phyloP scores from a whole-genome alignment of 2,888 invertebrate genomes.

The Leptopilina myrica region DNA sequence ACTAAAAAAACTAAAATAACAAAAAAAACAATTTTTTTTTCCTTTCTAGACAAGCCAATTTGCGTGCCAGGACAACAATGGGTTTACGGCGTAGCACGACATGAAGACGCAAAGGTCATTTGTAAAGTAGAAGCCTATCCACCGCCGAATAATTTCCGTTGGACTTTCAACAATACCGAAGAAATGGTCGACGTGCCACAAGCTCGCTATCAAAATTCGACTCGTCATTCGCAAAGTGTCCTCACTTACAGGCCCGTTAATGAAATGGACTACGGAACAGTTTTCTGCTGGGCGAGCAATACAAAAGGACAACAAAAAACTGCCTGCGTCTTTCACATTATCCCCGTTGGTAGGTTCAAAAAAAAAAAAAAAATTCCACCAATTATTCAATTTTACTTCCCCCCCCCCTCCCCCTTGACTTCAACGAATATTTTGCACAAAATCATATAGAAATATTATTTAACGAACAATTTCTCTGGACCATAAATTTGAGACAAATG shows the following conservation, averaged over 20 bases:
- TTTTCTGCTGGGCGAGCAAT: slow-evolving; percentile 87
- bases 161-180: slow-evolving; percentile 93
- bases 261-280: slow-evolving; percentile 87
- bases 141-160: slow-evolving; percentile 88
- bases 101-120: slow-evolving; percentile 87
- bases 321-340: slow-evolving; percentile 86
- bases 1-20: too few relatives aligned
- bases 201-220: slow-evolving; percentile 81
- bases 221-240: slow-evolving; percentile 79
- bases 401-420: neutral
- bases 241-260: slow-evolving; percentile 87
- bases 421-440: neutral
- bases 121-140: slow-evolving; percentile 93
- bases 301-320: slow-evolving; percentile 84
- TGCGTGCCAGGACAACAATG: slow-evolving; percentile 86
- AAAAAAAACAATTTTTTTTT: too few relatives aligned
- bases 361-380: neutral
- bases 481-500: slow-evolving; percentile 13
- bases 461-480: slow-evolving; percentile 4
- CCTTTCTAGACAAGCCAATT: slow-evolving; percentile 87
- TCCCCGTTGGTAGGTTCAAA: slow-evolving; percentile 79
- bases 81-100: slow-evolving; percentile 90
- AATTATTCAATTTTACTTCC: too few relatives aligned
- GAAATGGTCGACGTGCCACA: slow-evolving; percentile 87
- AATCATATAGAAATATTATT: slow-evolving; percentile 2